Evolutionary conservation across 2,797 vertebrate genomes (phyloP), one percentile per base, ranked within the genome.

Genomic region (Ispidina picta): DNA sequence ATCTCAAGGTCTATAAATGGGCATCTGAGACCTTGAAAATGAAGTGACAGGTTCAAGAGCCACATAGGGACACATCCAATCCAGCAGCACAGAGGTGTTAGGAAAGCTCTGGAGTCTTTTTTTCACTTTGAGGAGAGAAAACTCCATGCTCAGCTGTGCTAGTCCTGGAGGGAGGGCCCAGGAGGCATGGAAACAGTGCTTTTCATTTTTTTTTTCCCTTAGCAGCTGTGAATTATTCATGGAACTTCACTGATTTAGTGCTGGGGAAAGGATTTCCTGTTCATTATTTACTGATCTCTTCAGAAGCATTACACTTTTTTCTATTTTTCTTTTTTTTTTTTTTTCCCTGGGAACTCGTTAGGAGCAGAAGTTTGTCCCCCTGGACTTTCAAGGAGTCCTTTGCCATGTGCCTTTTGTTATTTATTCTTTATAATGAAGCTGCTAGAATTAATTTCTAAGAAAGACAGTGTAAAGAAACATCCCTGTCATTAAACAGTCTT

Each of bases 351-450:
- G 33, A 26, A 82, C 64, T 66, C 35, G 62, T 72, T 12, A 59
- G 65, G 44, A 83, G 21, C 49, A 41, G 46, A 70, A 64, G 8
- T 56, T 88, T 64, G 13, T 65, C 49, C 76, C 60, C 23, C 18
- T 56, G 54, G 92, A 88, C 41, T 55, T 83, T 48, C 37, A 83
- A 89, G 54, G 41, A 89, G 80, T 89, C 55, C 58, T 93, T 74
- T 92, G 54, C 51, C 62, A 65, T n/a, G 22, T 54, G 75, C 65
- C 62, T 89, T 76, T 58, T 74, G 70, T 71, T 75, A 68, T 81
- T 95, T 90, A 81, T 86, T 92, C 80, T 89, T 90, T 64, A 49
- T 75, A 59, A 95, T 69, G 86, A 91, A 89, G 63, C 74, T 86
- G 59, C 55, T 88, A 13, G 49, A 83, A 92, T 88, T 89, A 74